A percentile compares a stretch with the other conserved stretches of the same genome.
Conservation (phyloP, 1,140 invertebrate genomes). For the Oreohelix idahoensis region DNA sequence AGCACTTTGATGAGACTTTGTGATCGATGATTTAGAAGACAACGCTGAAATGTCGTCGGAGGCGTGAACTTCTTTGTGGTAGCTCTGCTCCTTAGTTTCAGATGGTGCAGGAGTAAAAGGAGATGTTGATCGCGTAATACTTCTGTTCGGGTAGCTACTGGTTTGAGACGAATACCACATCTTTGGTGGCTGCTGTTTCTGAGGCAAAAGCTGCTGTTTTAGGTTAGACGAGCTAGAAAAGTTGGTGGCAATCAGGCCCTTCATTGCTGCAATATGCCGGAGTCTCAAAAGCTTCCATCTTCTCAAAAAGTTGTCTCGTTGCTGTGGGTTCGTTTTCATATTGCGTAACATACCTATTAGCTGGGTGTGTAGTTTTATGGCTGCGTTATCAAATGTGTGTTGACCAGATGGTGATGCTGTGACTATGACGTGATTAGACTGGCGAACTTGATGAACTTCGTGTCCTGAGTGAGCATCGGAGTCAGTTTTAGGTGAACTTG, state of each 20-base stretch:
- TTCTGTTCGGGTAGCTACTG: background rate
- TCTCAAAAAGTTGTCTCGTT: background rate
- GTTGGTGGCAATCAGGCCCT: background rate
- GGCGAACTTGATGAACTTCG: background rate
- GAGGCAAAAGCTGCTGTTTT: background rate
- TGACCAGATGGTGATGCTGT: background rate
- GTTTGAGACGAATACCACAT: background rate
- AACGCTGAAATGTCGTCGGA: background rate
- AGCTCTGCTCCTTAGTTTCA: background rate
- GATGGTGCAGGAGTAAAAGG: background rate
- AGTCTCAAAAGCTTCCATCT: conserved; percentile 14
- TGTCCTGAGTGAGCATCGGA: background rate
- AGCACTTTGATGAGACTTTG: too few relatives aligned
- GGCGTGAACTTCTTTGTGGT: background rate
- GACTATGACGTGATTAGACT: background rate
- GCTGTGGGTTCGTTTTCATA: background rate
- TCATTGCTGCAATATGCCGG: background rate
- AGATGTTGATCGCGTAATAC: background rate
- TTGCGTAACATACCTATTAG: background rate
- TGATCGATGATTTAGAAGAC: too few relatives aligned
- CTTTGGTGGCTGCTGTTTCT: background rate
- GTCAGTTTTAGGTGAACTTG: background rate
- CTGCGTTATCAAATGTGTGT: background rate
- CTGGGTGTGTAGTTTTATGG: background rate
- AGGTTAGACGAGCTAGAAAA: background rate